Evolutionary conservation across 2,797 vertebrate species (phyloP), one percentile per base, ranked within the genome.

Genomic region (Myotis pilosus): DNA sequence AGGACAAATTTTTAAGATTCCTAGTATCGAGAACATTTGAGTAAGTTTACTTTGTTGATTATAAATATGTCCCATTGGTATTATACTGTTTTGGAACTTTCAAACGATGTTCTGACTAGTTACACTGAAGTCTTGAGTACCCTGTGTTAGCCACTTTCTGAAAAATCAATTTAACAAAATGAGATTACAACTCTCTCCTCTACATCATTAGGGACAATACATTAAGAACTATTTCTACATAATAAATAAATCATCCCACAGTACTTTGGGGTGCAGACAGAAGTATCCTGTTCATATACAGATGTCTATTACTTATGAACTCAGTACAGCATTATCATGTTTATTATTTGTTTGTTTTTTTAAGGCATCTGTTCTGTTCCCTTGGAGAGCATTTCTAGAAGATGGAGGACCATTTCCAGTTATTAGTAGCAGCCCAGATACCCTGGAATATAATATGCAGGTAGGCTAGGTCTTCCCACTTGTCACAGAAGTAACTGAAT

Each of bases 311-410:
- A 62, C 12, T 66, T 55, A 25, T n/a, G 44, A 60, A 36, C 19
- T 60, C 38, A 20, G 15, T 44, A 51, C 3, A 53, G 6, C 64
- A 38, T 89, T 84, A 22, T 20, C 15, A 2, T 16, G 6, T 84
- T 89, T 89, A 23, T 71, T 68, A 66, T 76, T 83, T 75, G 44
- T 4, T 94, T 96, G 44, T 4, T 94, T 96, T 78, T 89, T 97
- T 94, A 90, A 99, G 98, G 97, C 97, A 30, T 91, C 96, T 78
- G 83, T 49, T 38, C 68, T 98, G 95, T 99, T 98, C 97, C 98
- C 98, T 80, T 99, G 98, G 98, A 99, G 98, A 94, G 95, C 98
- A 74, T 98, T 99, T 95, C 89, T 98, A 92, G 97, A 97, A 87
- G 97, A 97, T 81, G 95, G 98, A 82, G 98, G 98, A 33, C 96